Evolutionary conservation across 2,888 invertebrate genomes (phyloP).

Genomic region (Lasioglossum lativentre): DNA sequence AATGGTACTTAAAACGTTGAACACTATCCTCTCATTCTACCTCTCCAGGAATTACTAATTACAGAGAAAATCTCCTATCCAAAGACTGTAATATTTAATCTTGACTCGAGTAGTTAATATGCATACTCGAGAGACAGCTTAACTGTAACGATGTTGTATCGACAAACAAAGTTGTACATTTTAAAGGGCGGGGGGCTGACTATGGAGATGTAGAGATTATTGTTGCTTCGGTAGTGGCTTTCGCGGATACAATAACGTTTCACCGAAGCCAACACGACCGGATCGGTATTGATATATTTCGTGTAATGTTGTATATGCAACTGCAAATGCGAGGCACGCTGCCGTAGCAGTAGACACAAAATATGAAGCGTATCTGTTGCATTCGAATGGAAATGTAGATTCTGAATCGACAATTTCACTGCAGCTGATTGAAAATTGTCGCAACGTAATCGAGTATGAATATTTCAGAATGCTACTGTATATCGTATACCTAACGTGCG

Average conservation of each 20-base stretch:
- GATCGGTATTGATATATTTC: slow-evolving; percentile 43
- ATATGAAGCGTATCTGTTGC: slow-evolving; percentile 1
- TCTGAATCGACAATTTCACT: background rate
- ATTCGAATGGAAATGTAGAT: background rate
- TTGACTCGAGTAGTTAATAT: background rate
- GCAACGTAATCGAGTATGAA: background rate
- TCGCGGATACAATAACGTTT: slow-evolving; percentile 46
- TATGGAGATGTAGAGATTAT: slow-evolving; percentile 7
- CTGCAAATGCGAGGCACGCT: slow-evolving; percentile 21
- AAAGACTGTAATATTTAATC: no score
- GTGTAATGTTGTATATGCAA: slow-evolving; percentile 36
- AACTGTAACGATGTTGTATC: slow-evolving; percentile 18
- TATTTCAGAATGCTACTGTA: background rate
- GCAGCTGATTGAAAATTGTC: background rate
- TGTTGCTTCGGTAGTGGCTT: slow-evolving; percentile 50
- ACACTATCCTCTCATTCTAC: background rate
- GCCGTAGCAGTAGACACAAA: background rate
- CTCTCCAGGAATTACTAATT: background rate
- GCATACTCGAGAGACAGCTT: background rate
- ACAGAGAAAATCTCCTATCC: background rate
- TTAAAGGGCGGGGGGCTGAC: background rate
- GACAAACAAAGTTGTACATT: slow-evolving; percentile 17
- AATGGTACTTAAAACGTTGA: background rate
- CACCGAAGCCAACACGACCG: slow-evolving; percentile 24
- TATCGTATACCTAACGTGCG: background rate